Base-by-base conservation (phyloP, 2,888 invertebrate genomes). In the Xylota segnis region DNA sequence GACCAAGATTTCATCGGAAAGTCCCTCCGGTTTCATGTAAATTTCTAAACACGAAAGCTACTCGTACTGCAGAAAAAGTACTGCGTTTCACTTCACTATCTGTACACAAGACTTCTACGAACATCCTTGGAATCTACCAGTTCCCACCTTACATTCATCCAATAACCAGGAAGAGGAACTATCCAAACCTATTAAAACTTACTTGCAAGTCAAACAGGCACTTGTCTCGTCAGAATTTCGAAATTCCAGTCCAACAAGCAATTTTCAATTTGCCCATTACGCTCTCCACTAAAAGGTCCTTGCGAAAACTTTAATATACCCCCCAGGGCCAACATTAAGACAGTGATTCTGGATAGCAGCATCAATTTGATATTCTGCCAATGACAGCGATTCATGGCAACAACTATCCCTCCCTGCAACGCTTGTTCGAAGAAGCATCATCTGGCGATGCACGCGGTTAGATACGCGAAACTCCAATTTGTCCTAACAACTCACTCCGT, bases 331-430 rank as follows among this genome's bases (percentile, higher is more conserved):
- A 47, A 32, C 50, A 34, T 50, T 47, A 50, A 29, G 50, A n/a
- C 65, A 32, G 34, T 50, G 50, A 65, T 23, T 50, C 34, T n/a
- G 23, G 23, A 32, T 65, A 32, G 34, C 14, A 14, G 40, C 52
- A 43, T 18, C 27, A 43, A 54, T 52, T 68, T 54, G 68, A 68
- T 54, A 68, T 54, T 43, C 54, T 27, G 27, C 54, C 68, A 54
- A 58, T 58, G 58, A 34, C 56, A 56, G 43, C 5, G 16, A 43
- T 29, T 12, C 40, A 16, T 50, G 1, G 14, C 1, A 34, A 7
- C 9, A 23, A 54, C 23, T 27, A 40, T 66, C 16, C 12, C 34
- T 23, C 23, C 23, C 23, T 3, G 2, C 23, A 23, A 23, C 1
- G 3, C 12, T 18, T 16, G 14, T 18, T 29, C 29, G 7, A 56